Conservation (phyloP, 2,797 vertebrate species). For the Tragopan temminckii region DNA sequence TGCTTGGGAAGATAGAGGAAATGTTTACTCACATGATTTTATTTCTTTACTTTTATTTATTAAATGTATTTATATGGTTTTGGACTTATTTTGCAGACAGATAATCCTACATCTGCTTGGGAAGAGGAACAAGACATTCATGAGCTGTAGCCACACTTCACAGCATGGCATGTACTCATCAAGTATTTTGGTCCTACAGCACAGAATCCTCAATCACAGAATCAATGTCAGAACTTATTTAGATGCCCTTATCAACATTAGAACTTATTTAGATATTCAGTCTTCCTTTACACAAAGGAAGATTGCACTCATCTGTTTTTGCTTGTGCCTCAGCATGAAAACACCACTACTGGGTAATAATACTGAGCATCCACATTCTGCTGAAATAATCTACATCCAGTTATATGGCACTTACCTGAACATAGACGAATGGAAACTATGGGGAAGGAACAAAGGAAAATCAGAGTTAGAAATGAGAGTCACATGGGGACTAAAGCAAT, state of each 20-base stretch:
- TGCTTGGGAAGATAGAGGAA: too few relatives aligned
- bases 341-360: neutral
- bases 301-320: rapidly evolving
- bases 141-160: neutral
- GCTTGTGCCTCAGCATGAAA: neutral
- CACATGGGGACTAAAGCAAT: neutral
- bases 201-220: neutral
- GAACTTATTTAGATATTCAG: neutral
- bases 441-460: constrained; percentile 38
- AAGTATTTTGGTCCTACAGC: neutral
- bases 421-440: constrained; percentile 58
- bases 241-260: neutral
- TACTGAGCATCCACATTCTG: neutral
- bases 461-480: neutral
- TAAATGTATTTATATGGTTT: neutral
- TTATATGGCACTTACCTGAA: constrained; percentile 55
- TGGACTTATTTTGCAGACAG: neutral
- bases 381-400: neutral
- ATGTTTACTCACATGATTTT: neutral
- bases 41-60: neutral
- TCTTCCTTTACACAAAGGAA: neutral
- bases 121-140: neutral
- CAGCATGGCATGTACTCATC: neutral
- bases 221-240: neutral
- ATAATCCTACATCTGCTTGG: neutral